Percentiles rank a stretch among this genome's conserved stretches.
phyloP scores from a whole-genome alignment of 35 echinoderm and acorn worm species.

The Acanthaster planci region DNA sequence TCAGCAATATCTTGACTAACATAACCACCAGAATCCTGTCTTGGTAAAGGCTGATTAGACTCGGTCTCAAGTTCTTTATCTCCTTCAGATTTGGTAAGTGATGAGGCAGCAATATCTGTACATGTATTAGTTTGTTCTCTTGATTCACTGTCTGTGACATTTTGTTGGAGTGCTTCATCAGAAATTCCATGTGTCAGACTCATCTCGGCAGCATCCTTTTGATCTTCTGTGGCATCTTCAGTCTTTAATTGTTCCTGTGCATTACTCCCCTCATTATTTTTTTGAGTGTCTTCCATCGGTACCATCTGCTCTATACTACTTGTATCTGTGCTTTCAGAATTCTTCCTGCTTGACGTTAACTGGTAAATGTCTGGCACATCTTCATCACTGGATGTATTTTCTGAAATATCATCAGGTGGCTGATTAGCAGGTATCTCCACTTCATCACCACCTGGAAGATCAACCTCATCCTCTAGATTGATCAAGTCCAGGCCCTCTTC shows the following conservation, averaged over 20 bases:
- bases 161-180: too few relatives aligned
- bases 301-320: not conserved
- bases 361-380: not conserved
- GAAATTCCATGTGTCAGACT: not conserved
- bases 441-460: conserved; percentile 29
- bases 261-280: not conserved
- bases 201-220: not conserved
- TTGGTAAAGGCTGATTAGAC: not conserved
- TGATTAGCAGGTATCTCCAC: conserved; percentile 34
- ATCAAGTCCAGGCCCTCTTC: not conserved
- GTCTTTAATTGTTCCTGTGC: not conserved
- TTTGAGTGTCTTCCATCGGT: not conserved
- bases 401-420: conserved; percentile 14
- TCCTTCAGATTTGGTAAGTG: not conserved
- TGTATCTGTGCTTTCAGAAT: conserved; percentile 1
- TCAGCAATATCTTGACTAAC: not conserved
- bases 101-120: too few relatives aligned
- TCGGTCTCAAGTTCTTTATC: not conserved
- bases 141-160: too few relatives aligned
- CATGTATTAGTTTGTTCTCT: too few relatives aligned
- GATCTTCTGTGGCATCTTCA: not conserved
- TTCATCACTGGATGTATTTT: not conserved
- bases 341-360: conserved; percentile 1
- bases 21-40: not conserved
- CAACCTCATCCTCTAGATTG: conserved; percentile 37